These are phyloP conservation scores for Lamprotornis superbus DNA, from an alignment of 2,113 vertebrate species.

Conservation along the genomic window DNA sequence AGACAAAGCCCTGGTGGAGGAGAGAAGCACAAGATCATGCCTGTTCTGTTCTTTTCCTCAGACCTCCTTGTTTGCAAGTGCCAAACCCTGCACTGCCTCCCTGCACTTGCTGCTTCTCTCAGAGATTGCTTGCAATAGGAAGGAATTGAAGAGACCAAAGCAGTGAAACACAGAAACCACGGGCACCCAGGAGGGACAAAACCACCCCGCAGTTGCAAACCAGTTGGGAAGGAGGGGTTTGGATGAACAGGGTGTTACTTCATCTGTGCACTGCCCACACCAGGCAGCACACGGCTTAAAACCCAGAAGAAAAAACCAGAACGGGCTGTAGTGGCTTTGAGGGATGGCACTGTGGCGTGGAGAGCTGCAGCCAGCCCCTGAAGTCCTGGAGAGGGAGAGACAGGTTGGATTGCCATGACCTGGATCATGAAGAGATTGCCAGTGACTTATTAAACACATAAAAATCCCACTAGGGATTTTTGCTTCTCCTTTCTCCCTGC, in stretches of 20 bases:
- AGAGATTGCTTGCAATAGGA: neutral
- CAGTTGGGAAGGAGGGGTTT: neutral
- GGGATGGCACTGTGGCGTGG: neutral
- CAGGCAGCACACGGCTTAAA: neutral
- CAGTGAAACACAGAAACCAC: neutral
- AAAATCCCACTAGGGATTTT: neutral
- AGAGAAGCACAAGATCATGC: accelerated
- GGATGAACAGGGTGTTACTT: neutral
- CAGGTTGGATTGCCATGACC: neutral
- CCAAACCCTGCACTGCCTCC: neutral
- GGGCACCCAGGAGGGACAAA: neutral
- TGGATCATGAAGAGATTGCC: neutral
- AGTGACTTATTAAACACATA: neutral
- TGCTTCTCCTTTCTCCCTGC: neutral
- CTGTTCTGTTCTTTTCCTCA: neutral
- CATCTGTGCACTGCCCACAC: neutral
- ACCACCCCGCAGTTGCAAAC: accelerated
- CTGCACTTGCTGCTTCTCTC: neutral
- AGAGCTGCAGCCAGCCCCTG: neutral
- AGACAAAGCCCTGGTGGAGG: neutral
- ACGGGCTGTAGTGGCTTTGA: neutral
- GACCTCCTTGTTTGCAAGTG: neutral
- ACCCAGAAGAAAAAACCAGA: neutral
- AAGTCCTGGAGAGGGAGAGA: neutral
- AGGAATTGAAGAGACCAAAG: neutral